phyloP scores from a whole-genome alignment of 2,113 vertebrate species.

The Anser brachyrhynchus region DNA sequence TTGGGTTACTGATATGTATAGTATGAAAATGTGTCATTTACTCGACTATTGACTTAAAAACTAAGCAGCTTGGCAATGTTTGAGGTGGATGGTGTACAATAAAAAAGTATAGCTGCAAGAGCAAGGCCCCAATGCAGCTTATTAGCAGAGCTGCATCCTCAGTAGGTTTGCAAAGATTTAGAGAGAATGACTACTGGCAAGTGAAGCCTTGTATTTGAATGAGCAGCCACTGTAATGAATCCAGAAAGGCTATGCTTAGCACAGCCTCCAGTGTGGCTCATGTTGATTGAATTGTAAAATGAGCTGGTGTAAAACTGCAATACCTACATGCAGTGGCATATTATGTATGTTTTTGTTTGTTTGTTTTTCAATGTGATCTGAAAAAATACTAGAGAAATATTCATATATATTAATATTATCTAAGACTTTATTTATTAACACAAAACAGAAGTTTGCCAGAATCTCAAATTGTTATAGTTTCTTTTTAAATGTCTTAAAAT shows the following conservation, averaged over 20 bases:
- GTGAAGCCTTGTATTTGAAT: conserved; percentile 17
- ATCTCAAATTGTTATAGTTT: neutral
- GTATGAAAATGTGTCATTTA: neutral
- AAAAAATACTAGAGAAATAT: neutral
- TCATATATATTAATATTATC: neutral
- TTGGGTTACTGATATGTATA: neutral
- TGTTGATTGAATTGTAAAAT: neutral
- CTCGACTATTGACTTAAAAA: conserved; percentile 10
- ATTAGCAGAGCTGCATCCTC: conserved; percentile 27
- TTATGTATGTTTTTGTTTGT: neutral
- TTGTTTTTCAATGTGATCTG: neutral
- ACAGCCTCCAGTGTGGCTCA: neutral
- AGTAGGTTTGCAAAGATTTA: conserved; percentile 25
- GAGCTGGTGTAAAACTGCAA: neutral
- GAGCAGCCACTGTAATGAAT: conserved; percentile 32
- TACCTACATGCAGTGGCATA: neutral
- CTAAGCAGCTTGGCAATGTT: neutral
- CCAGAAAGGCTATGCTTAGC: neutral
- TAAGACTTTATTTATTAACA: neutral
- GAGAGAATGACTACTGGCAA: neutral
- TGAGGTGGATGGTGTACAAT: neutral
- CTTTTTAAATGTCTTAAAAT: neutral
- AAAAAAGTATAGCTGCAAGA: neutral
- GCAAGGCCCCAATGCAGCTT: conserved; percentile 17
- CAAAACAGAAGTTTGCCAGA: neutral